Evolutionary conservation across 2,888 invertebrate species (phyloP).

Genomic region (Hydraecia micacea): DNA sequence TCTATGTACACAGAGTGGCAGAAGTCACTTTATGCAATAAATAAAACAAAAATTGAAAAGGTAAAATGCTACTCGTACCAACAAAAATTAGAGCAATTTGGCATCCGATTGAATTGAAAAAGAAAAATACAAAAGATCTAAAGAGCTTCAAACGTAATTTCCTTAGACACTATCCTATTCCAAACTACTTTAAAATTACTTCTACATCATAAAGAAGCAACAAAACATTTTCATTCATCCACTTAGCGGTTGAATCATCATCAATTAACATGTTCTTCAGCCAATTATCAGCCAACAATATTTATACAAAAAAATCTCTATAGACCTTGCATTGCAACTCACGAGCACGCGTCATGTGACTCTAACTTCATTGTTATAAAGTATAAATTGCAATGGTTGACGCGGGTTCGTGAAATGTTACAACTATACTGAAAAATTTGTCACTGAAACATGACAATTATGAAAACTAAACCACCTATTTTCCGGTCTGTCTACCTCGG

Average conservation of each 20-base stretch:
- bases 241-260: background rate
- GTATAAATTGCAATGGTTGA: constrained; percentile 4
- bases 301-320: background rate
- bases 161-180: background rate
- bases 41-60: no score
- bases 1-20: no score
- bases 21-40: background rate
- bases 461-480: constrained; percentile 44
- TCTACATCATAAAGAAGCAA: background rate
- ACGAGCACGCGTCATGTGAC: background rate
- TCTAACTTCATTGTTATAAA: background rate
- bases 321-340: no score
- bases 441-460: constrained; percentile 22
- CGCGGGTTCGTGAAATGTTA: background rate
- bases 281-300: background rate
- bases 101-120: background rate
- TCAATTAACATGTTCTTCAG: constrained; percentile 14
- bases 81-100: background rate
- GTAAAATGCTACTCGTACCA: background rate
- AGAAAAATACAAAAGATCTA: background rate
- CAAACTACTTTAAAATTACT: background rate
- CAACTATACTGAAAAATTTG: constrained; percentile 15
- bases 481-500: constrained; percentile 27
- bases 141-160: background rate
- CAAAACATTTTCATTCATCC: constrained; percentile 8